Evolutionary conservation across 2,113 vertebrate species (phyloP), one percentile per base, ranked within the genome.

Genomic region (Myrmecobius fasciatus): DNA sequence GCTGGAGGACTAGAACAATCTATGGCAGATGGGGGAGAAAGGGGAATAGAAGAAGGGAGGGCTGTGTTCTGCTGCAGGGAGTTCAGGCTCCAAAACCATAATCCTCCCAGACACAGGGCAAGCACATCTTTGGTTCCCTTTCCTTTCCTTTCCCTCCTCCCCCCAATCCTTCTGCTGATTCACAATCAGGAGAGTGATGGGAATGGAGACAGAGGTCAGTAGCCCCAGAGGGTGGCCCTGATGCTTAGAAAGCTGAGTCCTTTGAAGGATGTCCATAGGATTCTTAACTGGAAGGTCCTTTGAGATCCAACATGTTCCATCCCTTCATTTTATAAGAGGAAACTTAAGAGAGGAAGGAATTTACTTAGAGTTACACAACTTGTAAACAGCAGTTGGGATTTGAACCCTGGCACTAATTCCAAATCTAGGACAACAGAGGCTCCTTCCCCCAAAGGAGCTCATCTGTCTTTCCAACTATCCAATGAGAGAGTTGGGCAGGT

Each of bases 51-150:
- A 97, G 97, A 96, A 97, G 97, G 96, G 97, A 98, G 96, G 97
- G 96, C 97, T 96, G 97, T 96, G 96, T 95, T 97, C 96, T 89
- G 95, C 96, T 96, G 97, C 96, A 94, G 96, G 95, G 97, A 96
- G 97, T 96, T 96, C 96, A 67, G 96, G 96, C 96, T 97, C 97
- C 96, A 96, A 36, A 67, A 36, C 31, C 28, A 20, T 67, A 48
- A 26, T 11, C 46, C 17, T 25, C 11, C 47, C 46, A 89, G 89
- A 26, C 46, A 60, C 46, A 25, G 8, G 96, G 97, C n/a, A 96
- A 96, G 96, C 97, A 97, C 98, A 97, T 97, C 97, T 97, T 96
- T 97, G 97, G 97, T 96, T 97, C 97, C 97, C 97, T 97, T 97
- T 96, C 93, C 97, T 97, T 96, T 97, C 97, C 97, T 49, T 49